Base-by-base conservation (phyloP, 2,888 invertebrate genomes). In the Hydrotaea diabolus region DNA sequence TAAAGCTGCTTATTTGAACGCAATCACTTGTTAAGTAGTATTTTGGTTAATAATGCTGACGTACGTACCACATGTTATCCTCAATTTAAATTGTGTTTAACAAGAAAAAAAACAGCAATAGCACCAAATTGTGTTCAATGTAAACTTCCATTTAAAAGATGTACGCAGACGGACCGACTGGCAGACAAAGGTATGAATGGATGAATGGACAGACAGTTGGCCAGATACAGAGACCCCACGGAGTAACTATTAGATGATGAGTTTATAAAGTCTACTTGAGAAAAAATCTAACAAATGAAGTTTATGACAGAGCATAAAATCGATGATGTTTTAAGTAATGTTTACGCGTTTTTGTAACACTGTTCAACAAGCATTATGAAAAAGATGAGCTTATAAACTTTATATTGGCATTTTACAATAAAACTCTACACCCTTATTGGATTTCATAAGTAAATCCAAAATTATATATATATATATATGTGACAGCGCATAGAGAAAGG, bases 21-120 rank as follows among this genome's bases (percentile, higher is more conserved):
- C 53, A 55, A 55, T 55, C 55, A 55, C 59, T 59, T 59, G 59
- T 59, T 59, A 23, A 11, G 26, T 26, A 23, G 59, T 75, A 75
- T 26, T 69, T 49, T 23, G 69, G 17, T 39, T 59, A 43, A 53
- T 55, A 77, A 59, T 59, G 19, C 23, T 21, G 17, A 21, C 19
- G 4, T 0, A 8, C 21, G 9, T 15, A 69, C 43, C 69, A 57
- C 77, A 43, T 57, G 69, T 77, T 43, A 69, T 77, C 57, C 77
- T 69, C 77, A 69, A 59, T 77, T 69, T 23, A 19, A 71, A 74
- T 31, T 57, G 53, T 53, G 23, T 66, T 55, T 55, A 49, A 26
- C 15, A 59, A 21, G 23, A 53, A 23, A 23, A 21, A n/a, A 53
- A 75, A 64, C n/a, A n/a, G n/a, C n/a, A n/a, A 80, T 8, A 73